Base-by-base conservation (phyloP, 2,113 vertebrate species). In the Saguinus imperator region DNA sequence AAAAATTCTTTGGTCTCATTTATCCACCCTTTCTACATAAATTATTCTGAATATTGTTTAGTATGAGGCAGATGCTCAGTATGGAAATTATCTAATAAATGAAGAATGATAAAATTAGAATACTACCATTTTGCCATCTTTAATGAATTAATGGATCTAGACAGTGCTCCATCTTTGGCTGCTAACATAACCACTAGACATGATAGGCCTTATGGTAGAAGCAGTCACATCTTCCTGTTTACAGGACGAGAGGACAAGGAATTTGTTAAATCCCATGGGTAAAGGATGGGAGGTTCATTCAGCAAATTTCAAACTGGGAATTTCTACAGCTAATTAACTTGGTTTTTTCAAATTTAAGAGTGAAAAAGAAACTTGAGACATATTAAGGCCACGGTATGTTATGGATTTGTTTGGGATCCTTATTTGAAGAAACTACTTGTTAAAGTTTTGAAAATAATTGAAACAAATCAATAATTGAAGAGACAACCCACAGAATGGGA, bases 81-180 rank as follows among this genome's bases (percentile, higher is more conserved):
- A 83, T 43, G 87, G 43, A 55, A 95, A 32, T 79, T 35, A 70
- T 40, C n/a, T 91, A 84, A 75, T 75, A 81, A 83, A 73, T n/a
- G 50, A 89, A 87, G 58, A 86, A 88, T 75, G 17, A 87, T 93
- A 77, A 18, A 68, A 52, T 94, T 90, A 52, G 18, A 73, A n/a
- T 94, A 18, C 50, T 87, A 32, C 0, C 23, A 52, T 84, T 94
- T 94, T 94, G 16, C 64, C 21, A 76, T 66, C 48, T n/a, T 87
- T 75, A 43, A 66, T 93, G 25, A 86, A 64, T 86, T 52, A 73
- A 8, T 86, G 50, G 27, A 58, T 76, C 37, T 64, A 37, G 32
- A 48, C 6, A 72, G 0, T 94, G 8, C 87, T 87, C 45, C 72
- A 21, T 85, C 32, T 64, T 57, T 85, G 32, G 14, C 25, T 87